phyloP scores from a whole-genome alignment of 2,113 vertebrate genomes.

The Eurystomus gularis region DNA sequence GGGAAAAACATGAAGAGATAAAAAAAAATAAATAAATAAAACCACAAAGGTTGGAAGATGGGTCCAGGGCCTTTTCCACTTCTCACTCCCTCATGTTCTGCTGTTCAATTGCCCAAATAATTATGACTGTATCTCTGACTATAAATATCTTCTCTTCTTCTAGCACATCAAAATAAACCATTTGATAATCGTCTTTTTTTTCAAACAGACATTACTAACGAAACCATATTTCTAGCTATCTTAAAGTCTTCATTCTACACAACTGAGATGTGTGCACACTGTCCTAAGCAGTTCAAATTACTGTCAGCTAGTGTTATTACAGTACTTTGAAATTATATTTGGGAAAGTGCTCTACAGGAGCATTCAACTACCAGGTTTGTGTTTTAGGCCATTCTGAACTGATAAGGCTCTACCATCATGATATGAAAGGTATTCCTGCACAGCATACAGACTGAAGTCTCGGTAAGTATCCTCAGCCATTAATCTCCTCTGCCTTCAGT shows the following conservation, averaged over 20 bases:
- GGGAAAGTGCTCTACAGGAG: neutral
- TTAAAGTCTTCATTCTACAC: neutral
- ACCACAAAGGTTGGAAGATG: neutral
- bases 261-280: neutral
- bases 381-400: neutral
- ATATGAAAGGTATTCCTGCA: neutral
- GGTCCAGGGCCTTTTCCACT: neutral
- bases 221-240: slow-evolving; percentile 17
- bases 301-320: neutral
- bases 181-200: slow-evolving; percentile 51
- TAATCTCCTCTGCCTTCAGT: neutral
- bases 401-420: neutral
- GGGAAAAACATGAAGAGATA: neutral
- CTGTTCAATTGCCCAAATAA: slow-evolving; percentile 61
- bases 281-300: neutral
- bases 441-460: neutral
- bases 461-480: neutral
- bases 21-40: slow-evolving; percentile 32
- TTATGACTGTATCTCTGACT: slow-evolving; percentile 19
- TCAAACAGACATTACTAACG: slow-evolving; percentile 50
- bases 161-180: slow-evolving; percentile 58
- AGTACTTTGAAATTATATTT: neutral
- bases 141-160: slow-evolving; percentile 62
- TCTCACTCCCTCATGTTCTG: slow-evolving; percentile 32
- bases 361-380: neutral